Evolutionary conservation across 2,888 invertebrate genomes (phyloP), one percentile per base, ranked within the genome.

Genomic region (Cacoxenus indagator): DNA sequence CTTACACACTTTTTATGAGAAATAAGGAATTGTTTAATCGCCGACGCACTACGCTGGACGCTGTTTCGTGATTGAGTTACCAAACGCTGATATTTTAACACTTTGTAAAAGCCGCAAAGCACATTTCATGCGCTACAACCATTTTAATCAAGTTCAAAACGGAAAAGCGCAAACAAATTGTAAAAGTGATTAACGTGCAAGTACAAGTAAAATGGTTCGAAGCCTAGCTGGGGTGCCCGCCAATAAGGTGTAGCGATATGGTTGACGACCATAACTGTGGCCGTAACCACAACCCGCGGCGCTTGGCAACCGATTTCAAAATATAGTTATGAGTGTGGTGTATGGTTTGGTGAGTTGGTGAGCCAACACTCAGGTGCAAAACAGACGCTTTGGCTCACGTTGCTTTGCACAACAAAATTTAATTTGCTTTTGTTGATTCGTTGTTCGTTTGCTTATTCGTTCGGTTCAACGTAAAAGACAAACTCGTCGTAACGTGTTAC

Each of bases 291-390:
- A 62, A 43, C 45, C 45, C 45, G 61, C 43, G 45, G 45, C 45
- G 45, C 45, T 62, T 43, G 29, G 43, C 45, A 62, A 62, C 61
- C 43, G 45, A 62, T 62, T 62, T 62, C 45, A 62, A 62, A 19
- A 62, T 24, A 62, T 43, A 43, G 43, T 43, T 43, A 45, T 27
- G 2, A 4, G 22, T 14, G 1, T 14, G 9, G 11, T 61, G 43
- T 57, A 29, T 57, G 17, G n/a, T 22, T 54, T 22, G 22, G 54
- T 9, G 26, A 9, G 54, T 26, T 24, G 24, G 31, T 31, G 22
- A 24, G 61, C 45, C 45, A 45, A 45, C n/a, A n/a, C 45, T 62
- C 61, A 62, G 61, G 61, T 62, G 61, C 43, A 62, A 43, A 62
- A 43, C 22, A 19, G 43, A 29, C 11, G 8, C 22, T 22, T 43